Evolutionary conservation across 1,140 invertebrate genomes (phyloP), one percentile per base, ranked within the genome.

Genomic region (Hylyphantes graminicola): DNA sequence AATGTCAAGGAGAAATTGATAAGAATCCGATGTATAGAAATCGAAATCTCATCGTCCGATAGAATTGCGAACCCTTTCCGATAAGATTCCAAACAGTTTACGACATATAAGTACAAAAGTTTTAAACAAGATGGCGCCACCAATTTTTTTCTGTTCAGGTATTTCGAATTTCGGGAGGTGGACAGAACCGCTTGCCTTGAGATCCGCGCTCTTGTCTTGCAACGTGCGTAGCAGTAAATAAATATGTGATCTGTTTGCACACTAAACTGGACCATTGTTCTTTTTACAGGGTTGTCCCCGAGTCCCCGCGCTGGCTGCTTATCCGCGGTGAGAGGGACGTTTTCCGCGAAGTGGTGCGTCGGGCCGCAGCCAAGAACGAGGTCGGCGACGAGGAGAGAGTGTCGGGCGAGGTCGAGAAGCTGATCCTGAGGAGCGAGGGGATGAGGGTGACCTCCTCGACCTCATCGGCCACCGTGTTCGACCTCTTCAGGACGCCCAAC

Each of bases 251-350:
- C 7, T n/a, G 11, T 0, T n/a, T 65, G 12, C 7, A 8, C 35
- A 65, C 4, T 64, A 65, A 7, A 17, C 17, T 65, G 4, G 12
- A 35, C 0, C 12, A 59, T 21, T 1, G 50, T 72, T 57, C 19
- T 8, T 2, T 55, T 12, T 64, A 7, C 79, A 91, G 90, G 94
- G 89, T 95, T 1, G 89, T 96, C 35, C 95, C 95, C 2, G 95
- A 96, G 92, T 96, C 95, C 6, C 95, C 95, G 12, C 91, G 95
- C 86, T 96, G 95, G 95, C 89, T 96, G 19, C 89, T 96, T 51
- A 93, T 94, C 48, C 92, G 94, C 88, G 94, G 94, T 68, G 92
- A 92, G 86, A 91, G 91, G 6, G 91, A 93, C 65, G 93, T 94
- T 90, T 94, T 94, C 0, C 91, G 93, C 85, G 88, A 88, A 64